These are phyloP conservation scores for Entomobrya multifasciata DNA, from an alignment of 2,888 invertebrate species.

Conservation along the genomic window DNA sequence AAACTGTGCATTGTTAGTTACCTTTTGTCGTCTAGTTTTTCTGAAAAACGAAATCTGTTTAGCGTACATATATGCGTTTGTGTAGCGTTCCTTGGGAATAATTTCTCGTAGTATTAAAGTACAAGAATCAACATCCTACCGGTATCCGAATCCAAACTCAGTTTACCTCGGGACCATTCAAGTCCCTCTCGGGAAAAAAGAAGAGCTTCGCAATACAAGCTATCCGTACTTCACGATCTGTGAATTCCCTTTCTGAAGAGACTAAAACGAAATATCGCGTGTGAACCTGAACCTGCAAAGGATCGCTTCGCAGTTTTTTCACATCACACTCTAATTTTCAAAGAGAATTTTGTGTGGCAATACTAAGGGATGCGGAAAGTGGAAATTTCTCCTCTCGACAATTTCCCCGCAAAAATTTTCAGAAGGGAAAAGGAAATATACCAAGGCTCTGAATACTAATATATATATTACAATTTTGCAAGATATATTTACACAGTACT, in stretches of 20 bases:
- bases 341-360: neutral
- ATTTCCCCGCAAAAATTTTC: neutral
- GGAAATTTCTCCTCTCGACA: neutral
- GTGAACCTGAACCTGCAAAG: slow-evolving; percentile 9
- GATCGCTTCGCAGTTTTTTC: slow-evolving; percentile 21
- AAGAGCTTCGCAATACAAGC: neutral
- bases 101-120: too few relatives aligned
- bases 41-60: too few relatives aligned
- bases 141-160: too few relatives aligned
- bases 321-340: neutral
- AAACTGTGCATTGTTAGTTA: too few relatives aligned
- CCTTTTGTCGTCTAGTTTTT: too few relatives aligned
- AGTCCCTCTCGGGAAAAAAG: slow-evolving; percentile 8
- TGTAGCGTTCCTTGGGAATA: too few relatives aligned
- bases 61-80: too few relatives aligned
- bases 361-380: neutral
- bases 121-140: too few relatives aligned
- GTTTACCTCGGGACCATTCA: neutral
- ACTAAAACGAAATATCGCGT: too few relatives aligned
- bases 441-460: too few relatives aligned
- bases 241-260: too few relatives aligned
- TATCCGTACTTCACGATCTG: neutral
- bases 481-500: neutral
- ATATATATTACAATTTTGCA: slow-evolving; percentile 1
- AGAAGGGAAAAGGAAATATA: too few relatives aligned